Base-by-base conservation (phyloP, 2,797 vertebrate species). In the Ispidina lecontei region DNA sequence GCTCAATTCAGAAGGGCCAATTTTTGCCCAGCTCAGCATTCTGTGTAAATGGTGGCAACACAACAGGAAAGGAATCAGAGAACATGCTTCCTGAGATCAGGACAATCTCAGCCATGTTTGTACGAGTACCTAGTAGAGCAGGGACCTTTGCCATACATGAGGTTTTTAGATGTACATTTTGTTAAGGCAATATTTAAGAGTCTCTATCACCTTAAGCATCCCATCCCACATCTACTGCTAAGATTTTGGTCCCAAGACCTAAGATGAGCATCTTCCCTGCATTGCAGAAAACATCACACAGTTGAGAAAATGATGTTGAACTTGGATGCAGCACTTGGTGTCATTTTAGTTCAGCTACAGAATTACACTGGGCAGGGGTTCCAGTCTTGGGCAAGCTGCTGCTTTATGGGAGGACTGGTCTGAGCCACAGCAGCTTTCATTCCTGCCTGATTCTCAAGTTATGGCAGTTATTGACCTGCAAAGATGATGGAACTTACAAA, bases 291-390 rank as follows among this genome's bases (percentile, higher is more conserved):
- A 60, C 31, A 70, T 21, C 70, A n/a, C 21, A 2, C 26, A 3
- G 7, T 68, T 58, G 47, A 84, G 75, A 65, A 49, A 81, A 47
- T 2, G 0, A 46, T 1, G 1, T 18, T 46, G 19, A 68, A 63
- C 39, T 46, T 0, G 0, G 20, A n/a, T 69, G n/a, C 35, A 78
- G 59, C 25, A 12, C 47, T 73, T 0, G 0, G 15, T 49, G n/a
- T 79, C 6, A 88, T 79, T 89, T 70, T 25, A 84, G 9, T 39
- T 79, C 64, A 73, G 46, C 49, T 82, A 35, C 59, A 78, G 56
- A 76, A 84, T 82, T 91, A 70, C 47, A 21, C 67, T 43, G 41
- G 70, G 52, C 25, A 65, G 68, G 20, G 68, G 76, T 67, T 11
- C 33, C 69, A 23, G n/a, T 77, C 62, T 71, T 3, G 1, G 65